Evolutionary conservation across 2,113 vertebrate genomes (phyloP).

Genomic region (Passer domesticus): DNA sequence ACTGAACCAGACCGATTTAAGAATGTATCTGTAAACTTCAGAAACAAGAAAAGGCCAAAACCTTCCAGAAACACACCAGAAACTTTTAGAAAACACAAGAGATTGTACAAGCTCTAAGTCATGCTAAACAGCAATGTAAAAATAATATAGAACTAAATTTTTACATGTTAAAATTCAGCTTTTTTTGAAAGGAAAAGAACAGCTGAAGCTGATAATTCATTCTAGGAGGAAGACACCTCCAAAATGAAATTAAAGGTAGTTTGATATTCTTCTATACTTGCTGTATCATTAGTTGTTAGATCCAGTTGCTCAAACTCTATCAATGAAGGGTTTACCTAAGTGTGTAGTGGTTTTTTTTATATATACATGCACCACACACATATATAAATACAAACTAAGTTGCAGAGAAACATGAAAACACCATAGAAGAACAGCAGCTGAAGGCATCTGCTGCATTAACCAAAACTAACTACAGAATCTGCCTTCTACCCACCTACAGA

Average conservation of each 20-base stretch:
- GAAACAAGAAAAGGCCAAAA: not conserved
- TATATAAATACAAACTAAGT: not conserved
- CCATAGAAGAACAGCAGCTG: not conserved
- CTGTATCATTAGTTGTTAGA: not conserved
- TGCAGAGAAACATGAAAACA: not conserved
- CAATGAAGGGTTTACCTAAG: not conserved
- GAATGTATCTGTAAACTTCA: not conserved
- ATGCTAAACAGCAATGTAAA: not conserved
- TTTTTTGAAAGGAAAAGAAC: not conserved
- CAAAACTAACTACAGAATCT: not conserved
- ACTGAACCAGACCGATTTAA: not conserved
- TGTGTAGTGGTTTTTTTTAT: not conserved
- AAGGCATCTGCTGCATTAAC: not conserved
- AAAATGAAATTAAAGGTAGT: not conserved
- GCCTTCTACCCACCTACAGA: not conserved
- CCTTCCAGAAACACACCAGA: not conserved
- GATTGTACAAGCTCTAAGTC: not conserved
- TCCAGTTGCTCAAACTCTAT: not conserved
- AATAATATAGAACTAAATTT: not conserved
- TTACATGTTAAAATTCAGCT: not conserved
- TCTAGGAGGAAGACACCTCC: fast-evolving
- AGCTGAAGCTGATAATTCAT: not conserved
- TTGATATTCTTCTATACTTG: not conserved
- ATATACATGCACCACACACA: not conserved
- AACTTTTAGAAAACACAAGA: not conserved